Evolutionary conservation across 2,888 invertebrate genomes (phyloP), one percentile per base, ranked within the genome.

Genomic region (Ditula angustiorana): DNA sequence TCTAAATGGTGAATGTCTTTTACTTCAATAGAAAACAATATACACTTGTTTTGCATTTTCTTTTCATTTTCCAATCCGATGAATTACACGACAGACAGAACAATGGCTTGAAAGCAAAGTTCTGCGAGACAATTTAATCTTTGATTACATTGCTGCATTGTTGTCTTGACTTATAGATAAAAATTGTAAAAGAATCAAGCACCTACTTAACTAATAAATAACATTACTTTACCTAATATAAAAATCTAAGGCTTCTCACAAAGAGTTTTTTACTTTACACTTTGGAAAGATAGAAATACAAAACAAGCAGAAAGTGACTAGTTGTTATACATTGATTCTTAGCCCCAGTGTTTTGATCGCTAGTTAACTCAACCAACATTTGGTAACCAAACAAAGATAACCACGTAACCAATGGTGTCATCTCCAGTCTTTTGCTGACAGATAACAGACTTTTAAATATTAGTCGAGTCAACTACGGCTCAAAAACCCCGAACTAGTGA

Each of bases 1-100:
- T 85, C 87, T 79, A 76, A 77, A 77, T 83, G 86, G 87, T 85
- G 84, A 84, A 83, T 79, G 75, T 77, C 77, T 61, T 50, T 68
- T 63, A 69, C 61, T 68, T 68, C 58, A 67, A 71, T 67, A 72
- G 67, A 70, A 73, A 70, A 71, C 61, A 59, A 70, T 66, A 69
- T 70, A 68, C 69, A 56, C 37, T 55, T 57, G 64, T 61, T 61
- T 61, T 58, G 23, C 67, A 61, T 56, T 19, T 10, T 10, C 41
- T 41, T 50, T 28, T 46, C 55, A 35, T 52, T 52, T 41, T 56
- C 26, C 21, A 26, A 10, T 28, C 33, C 55, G 52, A 28, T 60
- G 46, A n/a, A 57, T 50, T 46, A 52, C 50, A 80, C 80, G 75
- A 69, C 69, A 68, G 73, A 66, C 69, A 72, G 74, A 80, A 85